Conservation (phyloP, 2,888 invertebrate species). For the Zaprionus lineosus region DNA sequence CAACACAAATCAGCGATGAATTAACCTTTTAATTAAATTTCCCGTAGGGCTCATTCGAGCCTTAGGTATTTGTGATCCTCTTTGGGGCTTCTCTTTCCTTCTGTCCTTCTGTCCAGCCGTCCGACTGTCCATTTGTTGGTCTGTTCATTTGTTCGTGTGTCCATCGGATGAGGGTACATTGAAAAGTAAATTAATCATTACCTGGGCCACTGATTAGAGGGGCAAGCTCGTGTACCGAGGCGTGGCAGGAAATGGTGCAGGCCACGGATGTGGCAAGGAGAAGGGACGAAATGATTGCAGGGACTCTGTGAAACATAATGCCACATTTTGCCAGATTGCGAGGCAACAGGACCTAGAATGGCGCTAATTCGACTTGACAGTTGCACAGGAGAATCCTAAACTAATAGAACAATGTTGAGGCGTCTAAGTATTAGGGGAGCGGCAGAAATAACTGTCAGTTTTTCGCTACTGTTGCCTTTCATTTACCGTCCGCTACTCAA, state of each 20-base stretch:
- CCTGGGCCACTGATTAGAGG: neutral
- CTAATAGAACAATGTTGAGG: conserved; percentile 42
- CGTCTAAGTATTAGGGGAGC: conserved; percentile 5
- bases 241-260: no score
- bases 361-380: conserved; percentile 48
- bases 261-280: no score
- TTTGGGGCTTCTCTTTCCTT: no score
- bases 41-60: no score
- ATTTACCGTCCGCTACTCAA: no score
- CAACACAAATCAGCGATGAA: no score
- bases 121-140: neutral
- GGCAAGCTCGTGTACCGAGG: no score
- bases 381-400: conserved; percentile 27
- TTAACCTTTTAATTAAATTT: no score
- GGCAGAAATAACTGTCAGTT: conserved; percentile 24
- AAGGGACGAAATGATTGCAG: no score
- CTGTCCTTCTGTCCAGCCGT: no score
- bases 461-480: neutral
- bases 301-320: conserved; percentile 23
- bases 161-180: neutral
- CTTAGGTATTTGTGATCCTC: no score
- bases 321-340: conserved; percentile 20
- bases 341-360: conserved; percentile 25
- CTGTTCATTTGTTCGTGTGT: neutral
- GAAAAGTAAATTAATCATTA: conserved; percentile 6